phyloP scores from a whole-genome alignment of 2,113 vertebrate genomes.

The Varanus komodoensis region DNA sequence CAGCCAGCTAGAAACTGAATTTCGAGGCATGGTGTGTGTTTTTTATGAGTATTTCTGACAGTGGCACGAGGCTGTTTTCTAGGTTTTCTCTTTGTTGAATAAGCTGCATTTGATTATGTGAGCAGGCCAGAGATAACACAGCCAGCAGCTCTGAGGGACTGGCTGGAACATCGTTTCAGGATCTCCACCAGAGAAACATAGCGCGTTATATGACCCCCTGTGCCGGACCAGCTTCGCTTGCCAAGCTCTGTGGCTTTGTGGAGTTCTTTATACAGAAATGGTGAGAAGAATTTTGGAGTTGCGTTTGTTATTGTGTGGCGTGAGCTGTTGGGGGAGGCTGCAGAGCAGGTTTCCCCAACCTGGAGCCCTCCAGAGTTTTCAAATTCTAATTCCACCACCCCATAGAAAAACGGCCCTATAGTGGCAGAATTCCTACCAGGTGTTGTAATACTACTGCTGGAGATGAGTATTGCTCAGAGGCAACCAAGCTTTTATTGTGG shows the following conservation, averaged over 20 bases:
- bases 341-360: too few species aligned
- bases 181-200: conserved; percentile 5
- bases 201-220: not conserved
- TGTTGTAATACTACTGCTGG: not conserved
- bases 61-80: fast-evolving
- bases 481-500: not conserved
- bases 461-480: not conserved
- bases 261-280: not conserved
- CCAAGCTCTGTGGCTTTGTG: not conserved
- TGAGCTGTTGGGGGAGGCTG: not conserved
- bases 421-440: not conserved
- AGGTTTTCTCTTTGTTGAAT: not conserved
- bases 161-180: conserved; percentile 6
- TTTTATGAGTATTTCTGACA: not conserved
- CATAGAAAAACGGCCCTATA: not conserved
- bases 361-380: too few species aligned
- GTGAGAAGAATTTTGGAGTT: conserved; percentile 15
- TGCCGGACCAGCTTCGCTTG: not conserved
- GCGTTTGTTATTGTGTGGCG: not conserved
- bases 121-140: not conserved
- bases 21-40: conserved; percentile 3
- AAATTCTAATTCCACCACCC: too few species aligned
- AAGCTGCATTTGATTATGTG: conserved; percentile 17
- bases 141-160: not conserved
- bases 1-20: conserved; percentile 22